Evolutionary conservation across 2,113 vertebrate genomes (phyloP), one percentile per base, ranked within the genome.

Genomic region (Gambusia affinis): DNA sequence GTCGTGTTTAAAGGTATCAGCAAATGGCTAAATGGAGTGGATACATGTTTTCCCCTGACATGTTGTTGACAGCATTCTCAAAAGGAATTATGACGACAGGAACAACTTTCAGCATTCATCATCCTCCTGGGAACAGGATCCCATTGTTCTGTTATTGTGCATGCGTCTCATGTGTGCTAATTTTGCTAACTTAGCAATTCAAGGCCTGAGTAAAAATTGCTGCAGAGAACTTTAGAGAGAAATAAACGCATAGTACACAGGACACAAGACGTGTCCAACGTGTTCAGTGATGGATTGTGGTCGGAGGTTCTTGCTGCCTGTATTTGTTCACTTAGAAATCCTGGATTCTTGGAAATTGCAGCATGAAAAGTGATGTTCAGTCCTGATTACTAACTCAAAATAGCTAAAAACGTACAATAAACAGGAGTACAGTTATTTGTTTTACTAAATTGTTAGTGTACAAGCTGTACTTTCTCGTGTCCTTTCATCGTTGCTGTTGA

Each of bases 401-500:
- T 10, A 35, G 12, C 22, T 31, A 12, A 33, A 54, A 69, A n/a
- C 5, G n/a, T 10, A n/a, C 51, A 57, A 24, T 10, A n/a, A 47
- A 19, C 14, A 44, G 3, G 42, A 44, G 12, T 44, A 22, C 2
- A 51, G 19, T 24, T 51, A 51, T n/a, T 57, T n/a, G 51, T n/a
- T n/a, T 57, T n/a, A n/a, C 2, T 17, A 24, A 61, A 61, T 12
- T 12, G 12, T 62, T 7, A 28, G 30, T 60, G 15, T 12, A 30
- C 30, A 44, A 17, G n/a, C 12, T 17, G 2, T 5, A 12, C 37
- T 64, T 76, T 67, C 12, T 33, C 24, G 24, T 10, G 0, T 17
- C 11, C 19, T 62, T 8, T 75, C 31, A 47, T 71, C 37, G 44
- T 33, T 42, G 37, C 24, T 67, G 78, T 78, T 69, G 78, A 82